These are phyloP conservation scores for Phoxinus phoxinus DNA, from an alignment of 2,113 vertebrate genomes.

Conservation along the genomic window DNA sequence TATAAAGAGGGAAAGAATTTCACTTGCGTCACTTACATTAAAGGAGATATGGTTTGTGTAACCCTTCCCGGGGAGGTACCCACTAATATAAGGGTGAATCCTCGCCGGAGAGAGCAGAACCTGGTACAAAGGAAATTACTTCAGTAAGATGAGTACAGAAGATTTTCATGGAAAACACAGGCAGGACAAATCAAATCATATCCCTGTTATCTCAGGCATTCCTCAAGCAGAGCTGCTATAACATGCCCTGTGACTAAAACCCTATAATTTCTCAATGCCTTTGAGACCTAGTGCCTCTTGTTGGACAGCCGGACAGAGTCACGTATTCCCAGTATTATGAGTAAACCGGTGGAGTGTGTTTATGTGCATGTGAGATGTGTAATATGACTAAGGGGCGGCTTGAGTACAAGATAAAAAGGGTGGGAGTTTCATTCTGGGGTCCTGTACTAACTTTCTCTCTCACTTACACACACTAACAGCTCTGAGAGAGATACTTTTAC, in stretches of 20 bases:
- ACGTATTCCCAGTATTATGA: not conserved
- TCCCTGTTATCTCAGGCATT: conserved; percentile 38
- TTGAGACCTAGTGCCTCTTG: too few species aligned
- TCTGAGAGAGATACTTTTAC: not conserved
- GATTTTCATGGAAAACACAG: not conserved
- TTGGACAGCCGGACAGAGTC: not conserved
- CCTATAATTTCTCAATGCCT: not conserved
- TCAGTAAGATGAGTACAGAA: not conserved
- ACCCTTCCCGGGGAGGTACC: not conserved
- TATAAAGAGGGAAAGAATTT: not conserved
- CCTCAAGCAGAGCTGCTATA: conserved; percentile 11
- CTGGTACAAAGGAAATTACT: not conserved
- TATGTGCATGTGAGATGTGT: conserved; percentile 28
- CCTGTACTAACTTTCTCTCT: not conserved
- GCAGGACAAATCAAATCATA: not conserved
- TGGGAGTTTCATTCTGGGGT: conserved; percentile 23
- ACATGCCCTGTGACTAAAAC: not conserved
- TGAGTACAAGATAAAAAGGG: conserved; percentile 28
- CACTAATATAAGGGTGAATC: not conserved
- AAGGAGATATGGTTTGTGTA: not conserved
- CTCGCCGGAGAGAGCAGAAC: not conserved
- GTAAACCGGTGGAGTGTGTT: not conserved
- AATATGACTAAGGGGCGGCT: conserved; percentile 34
- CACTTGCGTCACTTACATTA: not conserved
- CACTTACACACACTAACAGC: not conserved